Evolutionary conservation across 2,888 invertebrate genomes (phyloP).

Genomic region (Hypsopygia costalis): DNA sequence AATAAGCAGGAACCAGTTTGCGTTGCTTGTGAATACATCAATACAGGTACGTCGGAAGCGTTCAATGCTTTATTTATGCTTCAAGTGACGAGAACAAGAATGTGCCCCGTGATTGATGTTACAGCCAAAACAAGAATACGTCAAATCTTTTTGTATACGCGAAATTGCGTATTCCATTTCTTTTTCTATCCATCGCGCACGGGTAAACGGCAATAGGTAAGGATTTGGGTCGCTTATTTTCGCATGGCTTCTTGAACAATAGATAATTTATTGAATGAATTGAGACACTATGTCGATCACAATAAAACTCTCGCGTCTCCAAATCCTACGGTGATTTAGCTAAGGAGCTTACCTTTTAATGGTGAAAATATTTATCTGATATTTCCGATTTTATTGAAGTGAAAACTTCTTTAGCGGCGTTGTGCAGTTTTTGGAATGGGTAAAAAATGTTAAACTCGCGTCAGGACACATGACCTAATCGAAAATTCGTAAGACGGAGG

Average conservation of each 20-base stretch:
- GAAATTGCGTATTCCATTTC: slow-evolving; percentile 35
- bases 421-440: too few species aligned
- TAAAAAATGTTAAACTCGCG: too few species aligned
- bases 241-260: slow-evolving; percentile 6
- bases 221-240: slow-evolving; percentile 6
- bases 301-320: not conserved
- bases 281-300: not conserved
- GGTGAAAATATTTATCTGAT: not conserved
- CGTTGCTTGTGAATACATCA: slow-evolving; percentile 62
- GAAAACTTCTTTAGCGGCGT: too few species aligned
- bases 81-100: slow-evolving; percentile 53
- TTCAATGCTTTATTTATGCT: slow-evolving; percentile 61
- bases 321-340: not conserved
- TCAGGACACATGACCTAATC: too few species aligned
- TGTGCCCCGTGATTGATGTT: slow-evolving; percentile 61
- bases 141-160: slow-evolving; percentile 51
- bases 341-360: not conserved
- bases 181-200: slow-evolving; percentile 27
- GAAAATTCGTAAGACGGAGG: too few species aligned
- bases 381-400: too few species aligned
- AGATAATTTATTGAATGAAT: slow-evolving; percentile 3
- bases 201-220: slow-evolving; percentile 23
- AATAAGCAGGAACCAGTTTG: slow-evolving; percentile 50
- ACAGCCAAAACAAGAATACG: slow-evolving; percentile 49
- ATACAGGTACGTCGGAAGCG: slow-evolving; percentile 52